phyloP scores from a whole-genome alignment of 2,113 vertebrate species.

The Spea bombifrons region DNA sequence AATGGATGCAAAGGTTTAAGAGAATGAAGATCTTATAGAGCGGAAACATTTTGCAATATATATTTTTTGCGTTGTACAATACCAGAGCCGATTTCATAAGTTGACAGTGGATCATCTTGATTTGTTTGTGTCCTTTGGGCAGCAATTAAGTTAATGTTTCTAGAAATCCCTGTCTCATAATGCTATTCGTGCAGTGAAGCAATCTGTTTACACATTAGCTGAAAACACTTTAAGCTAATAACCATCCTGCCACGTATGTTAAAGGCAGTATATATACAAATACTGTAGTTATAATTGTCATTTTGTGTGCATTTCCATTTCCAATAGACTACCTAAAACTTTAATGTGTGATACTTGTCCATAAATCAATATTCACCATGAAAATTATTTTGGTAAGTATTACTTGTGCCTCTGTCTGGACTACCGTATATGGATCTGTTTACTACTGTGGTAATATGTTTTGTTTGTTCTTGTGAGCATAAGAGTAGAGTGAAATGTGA shows the following conservation, averaged over 20 bases:
- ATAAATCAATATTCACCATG: too few species aligned
- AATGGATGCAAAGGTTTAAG: not conserved
- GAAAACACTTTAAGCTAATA: too few species aligned
- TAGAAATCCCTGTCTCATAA: not conserved
- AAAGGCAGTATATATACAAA: too few species aligned
- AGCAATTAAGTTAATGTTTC: not conserved
- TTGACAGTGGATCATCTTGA: not conserved
- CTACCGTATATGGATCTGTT: too few species aligned
- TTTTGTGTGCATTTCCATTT: too few species aligned
- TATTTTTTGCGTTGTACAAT: not conserved
- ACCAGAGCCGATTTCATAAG: not conserved
- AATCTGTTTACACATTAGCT: not conserved
- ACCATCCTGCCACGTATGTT: too few species aligned
- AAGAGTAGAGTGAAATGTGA: not conserved
- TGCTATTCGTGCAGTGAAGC: not conserved
- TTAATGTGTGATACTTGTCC: too few species aligned
- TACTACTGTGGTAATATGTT: too few species aligned
- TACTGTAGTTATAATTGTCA: too few species aligned
- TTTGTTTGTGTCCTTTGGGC: not conserved
- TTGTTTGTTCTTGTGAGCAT: not conserved
- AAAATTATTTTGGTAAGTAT: too few species aligned
- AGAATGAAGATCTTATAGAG: not conserved
- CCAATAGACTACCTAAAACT: too few species aligned
- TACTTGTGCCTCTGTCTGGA: too few species aligned
- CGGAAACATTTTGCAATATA: not conserved